Evolutionary conservation across 1,140 invertebrate species (phyloP), one percentile per base, ranked within the genome.

Genomic region (Liolophura sinensis): DNA sequence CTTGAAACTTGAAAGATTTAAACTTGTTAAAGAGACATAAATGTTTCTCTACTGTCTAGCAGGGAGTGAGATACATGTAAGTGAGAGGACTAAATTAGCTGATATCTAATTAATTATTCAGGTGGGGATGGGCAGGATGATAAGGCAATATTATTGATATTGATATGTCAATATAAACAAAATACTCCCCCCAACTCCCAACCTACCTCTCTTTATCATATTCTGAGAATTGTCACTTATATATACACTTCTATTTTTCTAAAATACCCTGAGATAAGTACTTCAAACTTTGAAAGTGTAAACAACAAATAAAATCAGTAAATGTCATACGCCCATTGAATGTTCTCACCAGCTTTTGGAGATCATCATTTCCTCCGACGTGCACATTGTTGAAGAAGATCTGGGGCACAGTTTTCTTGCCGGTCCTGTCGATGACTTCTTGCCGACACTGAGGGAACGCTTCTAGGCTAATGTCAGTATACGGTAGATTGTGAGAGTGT

Each of bases 311-410:
- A 0, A 61, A 61, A 40, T 48, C 46, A 61, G 9, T 6, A 48
- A 61, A 46, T 47, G 40, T 46, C 48, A 27, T 46, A 49, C 20
- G 60, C 49, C n/a, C n/a, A 48, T 7, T 27, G 40, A 47, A n/a
- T 27, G 15, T 31, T 60, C 71, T 66, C 69, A 81, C 78, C 72
- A 81, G 48, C 25, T 64, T 68, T 60, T 78, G 73, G n/a, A 83
- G 67, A 50, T 82, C 76, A 52, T 79, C 77, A 66, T 79, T 77
- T 40, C 80, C 79, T 12, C 81, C 81, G 50, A 83, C 69, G 56
- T 81, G 76, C 31, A 52, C 68, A 16, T 68, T 73, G 64, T 83
- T 83, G 67, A 83, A 82, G 64, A 80, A 83, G 14, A 83, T 78
- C 69, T 83, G 81, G 1, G 81, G 81, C 0, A 83, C 81, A 1